Percentiles rank a stretch among this genome's conserved stretches.
Evolutionary conservation across 2,797 vertebrate genomes (phyloP).

Genomic region (Hyperoplus immaculatus): DNA sequence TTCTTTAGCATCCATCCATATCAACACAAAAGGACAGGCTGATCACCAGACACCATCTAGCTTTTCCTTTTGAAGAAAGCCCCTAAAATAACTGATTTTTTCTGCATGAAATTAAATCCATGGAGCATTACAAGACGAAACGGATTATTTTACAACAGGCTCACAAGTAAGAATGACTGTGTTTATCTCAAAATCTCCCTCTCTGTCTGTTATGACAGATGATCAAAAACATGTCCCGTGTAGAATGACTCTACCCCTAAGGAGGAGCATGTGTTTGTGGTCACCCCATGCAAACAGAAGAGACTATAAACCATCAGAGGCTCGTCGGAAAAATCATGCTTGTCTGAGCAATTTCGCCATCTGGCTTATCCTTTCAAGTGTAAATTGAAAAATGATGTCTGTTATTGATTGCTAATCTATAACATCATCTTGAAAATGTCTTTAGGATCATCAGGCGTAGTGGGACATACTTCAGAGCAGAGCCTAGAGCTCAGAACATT

Average conservation of each 20-base stretch:
- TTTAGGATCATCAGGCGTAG: conserved; percentile 41
- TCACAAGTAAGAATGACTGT: conserved; percentile 32
- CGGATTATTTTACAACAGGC: conserved; percentile 53
- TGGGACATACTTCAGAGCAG: conserved; percentile 53
- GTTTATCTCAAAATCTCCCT: conserved; percentile 49
- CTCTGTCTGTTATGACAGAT: conserved; percentile 61
- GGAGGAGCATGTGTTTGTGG: conserved; percentile 76
- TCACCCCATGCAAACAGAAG: conserved; percentile 63
- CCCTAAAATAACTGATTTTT: not conserved
- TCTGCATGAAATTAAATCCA: conserved; percentile 40
- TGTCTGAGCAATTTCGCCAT: conserved; percentile 61
- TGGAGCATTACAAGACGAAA: conserved; percentile 43
- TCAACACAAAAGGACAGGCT: conserved; percentile 12
- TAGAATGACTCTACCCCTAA: conserved; percentile 50
- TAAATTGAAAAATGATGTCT: conserved; percentile 60
- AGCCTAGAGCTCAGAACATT: conserved; percentile 44
- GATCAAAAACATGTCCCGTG: conserved; percentile 61
- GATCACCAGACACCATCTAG: conserved; percentile 23
- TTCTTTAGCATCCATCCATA: conserved; percentile 3
- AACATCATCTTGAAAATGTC: conserved; percentile 60
- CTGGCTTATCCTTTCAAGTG: conserved; percentile 69
- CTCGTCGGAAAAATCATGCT: conserved; percentile 49
- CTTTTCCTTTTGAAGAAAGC: conserved; percentile 19
- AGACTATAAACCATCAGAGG: conserved; percentile 32
- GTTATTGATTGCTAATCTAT: conserved; percentile 74